Evolutionary conservation across 2,797 vertebrate genomes (phyloP).

Genomic region (Fistularia tabacaria): DNA sequence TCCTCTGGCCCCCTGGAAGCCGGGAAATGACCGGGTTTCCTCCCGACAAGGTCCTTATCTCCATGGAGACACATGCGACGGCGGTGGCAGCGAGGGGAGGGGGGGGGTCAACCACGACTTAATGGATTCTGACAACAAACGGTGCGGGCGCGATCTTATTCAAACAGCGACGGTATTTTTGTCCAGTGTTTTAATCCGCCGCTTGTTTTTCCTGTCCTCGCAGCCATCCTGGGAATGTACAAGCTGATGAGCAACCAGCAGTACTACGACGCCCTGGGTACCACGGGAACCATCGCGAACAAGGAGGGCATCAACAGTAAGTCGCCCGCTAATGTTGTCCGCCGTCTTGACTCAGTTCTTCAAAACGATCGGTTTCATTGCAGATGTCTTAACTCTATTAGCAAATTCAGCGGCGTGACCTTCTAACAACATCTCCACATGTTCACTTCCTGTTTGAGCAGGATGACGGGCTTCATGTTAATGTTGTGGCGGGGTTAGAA

Average conservation of each 20-base stretch:
- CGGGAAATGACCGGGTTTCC: not conserved
- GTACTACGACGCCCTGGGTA: constrained; percentile 93
- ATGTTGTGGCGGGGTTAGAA: too few species aligned
- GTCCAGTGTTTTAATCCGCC: too few species aligned
- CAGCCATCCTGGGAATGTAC: constrained; percentile 98
- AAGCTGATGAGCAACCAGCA: constrained; percentile 99
- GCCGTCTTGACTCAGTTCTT: not conserved
- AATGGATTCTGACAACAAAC: too few species aligned
- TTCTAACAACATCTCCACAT: too few species aligned
- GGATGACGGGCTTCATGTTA: too few species aligned
- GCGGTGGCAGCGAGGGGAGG: too few species aligned
- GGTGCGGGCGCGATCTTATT: too few species aligned
- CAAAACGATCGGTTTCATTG: not conserved
- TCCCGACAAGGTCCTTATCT: constrained; percentile 22
- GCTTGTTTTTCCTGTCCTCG: constrained; percentile 12
- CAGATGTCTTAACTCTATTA: too few species aligned
- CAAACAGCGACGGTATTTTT: too few species aligned
- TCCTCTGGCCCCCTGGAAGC: not conserved
- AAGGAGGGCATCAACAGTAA: constrained; percentile 96
- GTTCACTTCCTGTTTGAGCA: too few species aligned
- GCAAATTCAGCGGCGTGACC: too few species aligned
- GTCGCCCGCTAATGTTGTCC: constrained; percentile 42
- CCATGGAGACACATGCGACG: constrained; percentile 10
- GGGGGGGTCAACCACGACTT: too few species aligned
- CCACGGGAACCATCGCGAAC: constrained; percentile 86